Base-by-base conservation (phyloP, 2,113 vertebrate genomes). In the Raja brachyura region DNA sequence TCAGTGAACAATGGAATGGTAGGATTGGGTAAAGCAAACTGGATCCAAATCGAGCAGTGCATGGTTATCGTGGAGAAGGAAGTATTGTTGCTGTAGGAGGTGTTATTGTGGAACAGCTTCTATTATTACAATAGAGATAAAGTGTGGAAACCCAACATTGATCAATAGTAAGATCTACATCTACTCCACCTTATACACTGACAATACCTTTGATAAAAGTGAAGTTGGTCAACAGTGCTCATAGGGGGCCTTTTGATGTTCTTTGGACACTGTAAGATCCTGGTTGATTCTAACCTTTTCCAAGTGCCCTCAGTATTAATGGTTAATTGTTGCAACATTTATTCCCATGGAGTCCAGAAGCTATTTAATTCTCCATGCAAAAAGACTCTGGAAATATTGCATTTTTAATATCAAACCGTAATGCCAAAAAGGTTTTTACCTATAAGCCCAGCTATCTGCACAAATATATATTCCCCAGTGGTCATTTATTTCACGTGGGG, bases 1-100 rank as follows among this genome's bases (percentile, higher is more conserved):
- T 31, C 75, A 68, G 66, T 90, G 86, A 70, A 68, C n/a, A 68
- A 70, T 33, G 63, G 39, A 90, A 90, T 90, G 68, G 66, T 90
- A 20, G 86, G 31, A 63, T 68, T 90, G 86, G n/a, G 63, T n/a
- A 66, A 18, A 33, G 59, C 66, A 59, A 8, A 7, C 28, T 39
- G 31, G 86, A 90, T 33, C 16, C 54, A 59, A 90, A 70, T 70
- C 86, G 66, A n/a, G 5, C 61, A 3, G 66, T 61, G 61, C 22
- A 63, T 31, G 7, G 61, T 39, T 68, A 90, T 68, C 16, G 8
- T 39, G n/a, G 86, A 59, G 28, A 22, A 56, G 3, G 39, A 90
- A 61, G 63, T 4, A 2, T 22, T 90, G 16, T 16, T 66, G 59
- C 31, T 66, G 86, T 66, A 59, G n/a, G 85, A 66, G n/a, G 86